Base-by-base conservation (phyloP, 2,113 vertebrate species). In the Lasiurus cinereus region DNA sequence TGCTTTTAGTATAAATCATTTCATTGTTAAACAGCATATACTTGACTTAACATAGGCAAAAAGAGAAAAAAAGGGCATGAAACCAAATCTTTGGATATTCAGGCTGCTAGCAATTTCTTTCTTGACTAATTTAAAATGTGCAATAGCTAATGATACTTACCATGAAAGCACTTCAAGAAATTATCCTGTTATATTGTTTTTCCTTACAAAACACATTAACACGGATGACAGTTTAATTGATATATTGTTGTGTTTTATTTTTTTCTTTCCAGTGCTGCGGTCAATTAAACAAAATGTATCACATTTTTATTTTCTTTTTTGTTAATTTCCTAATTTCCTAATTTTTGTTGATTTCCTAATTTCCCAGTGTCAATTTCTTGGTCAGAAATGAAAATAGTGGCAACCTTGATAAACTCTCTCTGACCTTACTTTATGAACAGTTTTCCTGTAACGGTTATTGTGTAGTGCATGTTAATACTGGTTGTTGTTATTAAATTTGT, bases 221-320 rank as follows among this genome's bases (percentile, higher is more conserved):
- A 92, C 14, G 16, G 66, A 31, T 82, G 77, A 62, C 72, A 95
- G 31, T 84, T 94, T 78, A 89, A 82, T 36, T 87, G 66, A 89
- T 74, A 84, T 74, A 14, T 82, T 92, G 24, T 62, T 56, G 4
- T 46, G 46, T 46, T 21, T 19, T 52, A 59, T 48, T 33, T 77
- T 80, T 86, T 92, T 88, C 29, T 16, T 52, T 67, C 46, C 29
- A n/a, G 1, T 77, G 31, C 11, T 8, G 29, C 69, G 91, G 70
- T 13, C 83, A 96, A 66, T 97, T 96, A 95, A 96, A 97, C 14
- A 83, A 93, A 77, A 8, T 92, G 4, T 14, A 85, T 11, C 64
- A 77, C 48, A 27, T 87, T 50, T 85, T 92, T 6, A 93, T 96
- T 50, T 62, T 96, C 27, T 62, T 22, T 62, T 95, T 94, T 79